phyloP scores from a whole-genome alignment of 1,140 invertebrate genomes.

The Achroia grisella region DNA sequence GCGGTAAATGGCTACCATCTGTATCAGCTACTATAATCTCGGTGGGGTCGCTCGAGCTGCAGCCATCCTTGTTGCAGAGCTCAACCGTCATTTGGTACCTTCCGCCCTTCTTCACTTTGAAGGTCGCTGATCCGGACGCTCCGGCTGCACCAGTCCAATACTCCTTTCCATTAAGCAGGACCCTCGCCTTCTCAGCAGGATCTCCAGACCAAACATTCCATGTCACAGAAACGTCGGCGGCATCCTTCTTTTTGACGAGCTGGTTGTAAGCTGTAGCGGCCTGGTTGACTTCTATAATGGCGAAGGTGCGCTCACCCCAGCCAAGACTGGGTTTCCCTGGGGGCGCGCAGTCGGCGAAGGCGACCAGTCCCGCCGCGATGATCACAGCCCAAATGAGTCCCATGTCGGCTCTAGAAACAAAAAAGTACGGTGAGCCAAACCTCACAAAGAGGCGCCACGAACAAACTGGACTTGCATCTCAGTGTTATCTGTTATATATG shows the following conservation, averaged over 20 bases:
- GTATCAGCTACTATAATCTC: slow-evolving; percentile 63
- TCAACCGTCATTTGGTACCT: slow-evolving; percentile 56
- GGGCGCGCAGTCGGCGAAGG: slow-evolving; percentile 37
- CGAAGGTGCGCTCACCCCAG: slow-evolving; percentile 61
- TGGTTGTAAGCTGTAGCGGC: slow-evolving; percentile 65
- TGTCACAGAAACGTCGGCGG: slow-evolving; percentile 52
- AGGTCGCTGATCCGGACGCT: slow-evolving; percentile 40
- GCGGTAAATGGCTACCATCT: slow-evolving; percentile 60
- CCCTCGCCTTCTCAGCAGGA: slow-evolving; percentile 40
- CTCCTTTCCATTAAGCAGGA: slow-evolving; percentile 48
- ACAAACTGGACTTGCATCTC: slow-evolving; percentile 45
- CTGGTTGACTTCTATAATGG: slow-evolving; percentile 64
- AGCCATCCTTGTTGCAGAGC: slow-evolving; percentile 56
- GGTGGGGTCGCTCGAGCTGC: slow-evolving; percentile 45
- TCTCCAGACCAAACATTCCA: slow-evolving; percentile 66
- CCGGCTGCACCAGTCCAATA: slow-evolving; percentile 47
- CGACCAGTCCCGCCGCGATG: slow-evolving; percentile 32
- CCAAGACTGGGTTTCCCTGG: slow-evolving; percentile 55
- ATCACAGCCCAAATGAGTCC: slow-evolving; percentile 38
- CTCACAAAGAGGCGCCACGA: slow-evolving; percentile 37
- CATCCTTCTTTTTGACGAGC: slow-evolving; percentile 47
- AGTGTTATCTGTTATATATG: slow-evolving; percentile 57
- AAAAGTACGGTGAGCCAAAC: slow-evolving; percentile 31
- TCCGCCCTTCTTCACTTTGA: slow-evolving; percentile 59
- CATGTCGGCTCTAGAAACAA: slow-evolving; percentile 62